Conservation (phyloP, 1,140 invertebrate species). For the Sinella curviseta region DNA sequence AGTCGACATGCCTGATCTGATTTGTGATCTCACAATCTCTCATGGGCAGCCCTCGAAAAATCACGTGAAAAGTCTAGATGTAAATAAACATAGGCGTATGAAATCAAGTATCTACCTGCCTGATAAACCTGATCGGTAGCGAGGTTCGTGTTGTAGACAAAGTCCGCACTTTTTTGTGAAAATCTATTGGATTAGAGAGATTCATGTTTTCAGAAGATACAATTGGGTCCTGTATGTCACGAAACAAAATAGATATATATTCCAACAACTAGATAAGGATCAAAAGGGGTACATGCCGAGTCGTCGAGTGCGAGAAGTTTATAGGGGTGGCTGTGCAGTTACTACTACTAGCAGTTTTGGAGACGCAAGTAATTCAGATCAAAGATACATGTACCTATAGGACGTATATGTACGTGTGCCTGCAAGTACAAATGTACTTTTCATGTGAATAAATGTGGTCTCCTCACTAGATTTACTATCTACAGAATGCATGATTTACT, state of each 20-base stretch:
- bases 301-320: not conserved
- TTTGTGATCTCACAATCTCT: not conserved
- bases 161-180: not conserved
- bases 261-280: not conserved
- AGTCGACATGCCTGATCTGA: not conserved
- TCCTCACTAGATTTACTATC: not conserved
- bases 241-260: not conserved
- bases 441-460: not conserved
- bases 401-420: not conserved
- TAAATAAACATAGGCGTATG: no score
- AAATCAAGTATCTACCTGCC: not conserved
- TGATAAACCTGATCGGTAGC: not conserved
- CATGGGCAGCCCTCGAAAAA: not conserved
- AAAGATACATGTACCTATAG: not conserved
- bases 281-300: not conserved
- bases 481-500: conserved; percentile 12
- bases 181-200: conserved; percentile 8
- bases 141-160: not conserved
- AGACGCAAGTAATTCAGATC: no score
- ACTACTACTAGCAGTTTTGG: no score
- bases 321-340: no score
- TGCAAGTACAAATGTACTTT: no score
- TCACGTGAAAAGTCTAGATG: no score
- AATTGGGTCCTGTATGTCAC: conserved; percentile 1
- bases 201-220: not conserved